Percentiles rank a stretch among this genome's conserved stretches.
Evolutionary conservation across 2,113 vertebrate genomes (phyloP).

Genomic region (Apistogramma diplotaenia): DNA sequence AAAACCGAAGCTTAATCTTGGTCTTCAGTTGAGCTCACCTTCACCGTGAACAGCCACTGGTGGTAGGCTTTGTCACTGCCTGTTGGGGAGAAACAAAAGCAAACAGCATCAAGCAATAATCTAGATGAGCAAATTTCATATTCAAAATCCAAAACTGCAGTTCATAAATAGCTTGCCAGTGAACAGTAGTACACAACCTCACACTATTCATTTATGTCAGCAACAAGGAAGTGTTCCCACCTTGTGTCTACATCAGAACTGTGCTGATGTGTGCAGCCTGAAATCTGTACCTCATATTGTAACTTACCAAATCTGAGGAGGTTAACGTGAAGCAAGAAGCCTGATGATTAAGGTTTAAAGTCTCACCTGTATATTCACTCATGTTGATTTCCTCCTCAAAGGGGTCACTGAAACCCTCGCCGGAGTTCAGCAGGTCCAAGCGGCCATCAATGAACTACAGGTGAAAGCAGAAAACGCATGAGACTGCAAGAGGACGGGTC

Average conservation of each 20-base stretch:
- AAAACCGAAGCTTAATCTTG: neutral
- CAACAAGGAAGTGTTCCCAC: no score
- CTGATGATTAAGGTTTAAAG: neutral
- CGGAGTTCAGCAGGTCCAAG: conserved; percentile 91
- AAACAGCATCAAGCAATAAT: neutral
- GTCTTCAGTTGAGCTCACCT: conserved; percentile 79
- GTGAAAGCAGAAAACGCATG: neutral
- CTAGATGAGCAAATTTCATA: neutral
- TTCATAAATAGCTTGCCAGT: neutral
- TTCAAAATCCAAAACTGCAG: neutral
- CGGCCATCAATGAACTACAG: conserved; percentile 94
- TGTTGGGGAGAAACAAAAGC: conserved; percentile 62
- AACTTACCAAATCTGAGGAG: no score
- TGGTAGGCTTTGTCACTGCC: conserved; percentile 95
- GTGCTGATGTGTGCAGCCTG: no score
- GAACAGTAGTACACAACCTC: neutral
- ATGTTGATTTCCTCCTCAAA: conserved; percentile 98
- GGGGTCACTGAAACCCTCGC: conserved; percentile 94
- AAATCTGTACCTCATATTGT: no score
- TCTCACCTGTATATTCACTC: conserved; percentile 92
- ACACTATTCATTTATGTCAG: no score
- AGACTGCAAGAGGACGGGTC: neutral
- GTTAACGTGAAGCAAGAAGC: no score
- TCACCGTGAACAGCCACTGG: conserved; percentile 96
- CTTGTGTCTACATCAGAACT: no score